phyloP scores from a whole-genome alignment of 53 echinoderm and acorn worm species.

The Hippasteria phrygiana region DNA sequence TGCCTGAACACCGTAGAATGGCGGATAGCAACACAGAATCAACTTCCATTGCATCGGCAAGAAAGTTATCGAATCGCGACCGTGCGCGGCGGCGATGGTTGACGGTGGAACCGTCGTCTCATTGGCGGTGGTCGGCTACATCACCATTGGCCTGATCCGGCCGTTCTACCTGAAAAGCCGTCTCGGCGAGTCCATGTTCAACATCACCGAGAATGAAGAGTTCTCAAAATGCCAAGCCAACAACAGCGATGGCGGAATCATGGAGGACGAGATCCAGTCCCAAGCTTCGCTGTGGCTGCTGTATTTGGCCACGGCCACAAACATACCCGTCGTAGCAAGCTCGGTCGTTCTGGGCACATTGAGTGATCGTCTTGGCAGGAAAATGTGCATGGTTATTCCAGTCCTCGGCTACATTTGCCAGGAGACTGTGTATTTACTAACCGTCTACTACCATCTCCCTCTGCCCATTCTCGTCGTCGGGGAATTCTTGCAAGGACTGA shows the following conservation, averaged over 20 bases:
- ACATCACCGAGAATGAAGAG: slow-evolving; percentile 14
- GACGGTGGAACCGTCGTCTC: slow-evolving; percentile 61
- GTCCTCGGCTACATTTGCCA: slow-evolving; percentile 53
- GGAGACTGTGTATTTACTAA: slow-evolving; percentile 12
- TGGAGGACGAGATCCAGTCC: slow-evolving; percentile 51
- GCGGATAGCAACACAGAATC: neutral
- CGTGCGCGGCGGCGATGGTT: slow-evolving; percentile 38
- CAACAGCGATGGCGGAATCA: slow-evolving; percentile 1
- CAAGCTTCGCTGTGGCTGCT: slow-evolving; percentile 69
- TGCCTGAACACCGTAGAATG: neutral
- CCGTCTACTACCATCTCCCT: slow-evolving; percentile 42
- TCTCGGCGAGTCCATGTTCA: slow-evolving; percentile 30
- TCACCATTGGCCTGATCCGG: slow-evolving; percentile 17
- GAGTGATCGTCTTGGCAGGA: slow-evolving; percentile 72
- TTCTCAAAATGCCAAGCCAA: neutral
- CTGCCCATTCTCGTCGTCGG: slow-evolving; percentile 53
- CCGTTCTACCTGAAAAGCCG: slow-evolving; percentile 33
- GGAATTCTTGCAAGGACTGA: slow-evolving; percentile 52
- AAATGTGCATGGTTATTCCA: slow-evolving; percentile 58
- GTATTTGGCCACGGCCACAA: slow-evolving; percentile 19
- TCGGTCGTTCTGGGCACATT: slow-evolving; percentile 63
- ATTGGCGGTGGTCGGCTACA: slow-evolving; percentile 9
- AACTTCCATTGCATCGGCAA: neutral
- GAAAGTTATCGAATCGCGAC: neutral
- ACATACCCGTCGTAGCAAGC: slow-evolving; percentile 63